Evolutionary conservation across 2,113 vertebrate species (phyloP).

Genomic region (Nothobranchius furzeri): DNA sequence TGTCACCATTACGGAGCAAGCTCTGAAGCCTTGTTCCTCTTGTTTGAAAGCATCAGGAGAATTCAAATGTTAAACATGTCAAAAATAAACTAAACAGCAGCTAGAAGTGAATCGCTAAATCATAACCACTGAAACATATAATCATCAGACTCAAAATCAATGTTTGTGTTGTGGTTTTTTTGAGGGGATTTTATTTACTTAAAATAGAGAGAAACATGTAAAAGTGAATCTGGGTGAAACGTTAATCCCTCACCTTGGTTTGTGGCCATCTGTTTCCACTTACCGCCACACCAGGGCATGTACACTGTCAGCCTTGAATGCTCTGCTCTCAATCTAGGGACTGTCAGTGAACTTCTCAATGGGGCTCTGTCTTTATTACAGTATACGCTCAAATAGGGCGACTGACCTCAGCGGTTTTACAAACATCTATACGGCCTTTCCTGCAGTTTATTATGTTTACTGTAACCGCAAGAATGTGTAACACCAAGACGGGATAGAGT

Average conservation of each 20-base stretch:
- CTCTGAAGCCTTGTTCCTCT: background rate
- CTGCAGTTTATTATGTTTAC: conserved; percentile 33
- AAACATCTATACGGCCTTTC: conserved; percentile 37
- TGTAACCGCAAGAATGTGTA: conserved; percentile 1
- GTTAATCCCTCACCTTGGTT: conserved; percentile 70
- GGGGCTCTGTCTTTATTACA: conserved; percentile 75
- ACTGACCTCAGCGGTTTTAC: conserved; percentile 59
- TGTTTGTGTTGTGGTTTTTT: background rate
- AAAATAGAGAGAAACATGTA: conserved; percentile 31
- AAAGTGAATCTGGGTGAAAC: conserved; percentile 43
- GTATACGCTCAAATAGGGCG: conserved; percentile 59
- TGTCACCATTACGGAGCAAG: conserved; percentile 24
- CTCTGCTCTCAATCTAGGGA: conserved; percentile 67
- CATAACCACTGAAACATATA: no score
- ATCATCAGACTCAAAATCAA: background rate
- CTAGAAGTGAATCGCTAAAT: no score
- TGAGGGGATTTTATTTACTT: conserved; percentile 4
- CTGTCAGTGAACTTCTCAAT: conserved; percentile 73
- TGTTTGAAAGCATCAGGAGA: conserved; percentile 8
- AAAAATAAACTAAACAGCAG: no score
- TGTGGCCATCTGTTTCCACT: conserved; percentile 79
- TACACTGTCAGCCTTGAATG: conserved; percentile 76
- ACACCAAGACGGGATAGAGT: conserved; percentile 3
- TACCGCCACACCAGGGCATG: conserved; percentile 71
- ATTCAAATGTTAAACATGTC: background rate